Conservation (phyloP, 2,113 vertebrate genomes). For the Pycnonotus jocosus region DNA sequence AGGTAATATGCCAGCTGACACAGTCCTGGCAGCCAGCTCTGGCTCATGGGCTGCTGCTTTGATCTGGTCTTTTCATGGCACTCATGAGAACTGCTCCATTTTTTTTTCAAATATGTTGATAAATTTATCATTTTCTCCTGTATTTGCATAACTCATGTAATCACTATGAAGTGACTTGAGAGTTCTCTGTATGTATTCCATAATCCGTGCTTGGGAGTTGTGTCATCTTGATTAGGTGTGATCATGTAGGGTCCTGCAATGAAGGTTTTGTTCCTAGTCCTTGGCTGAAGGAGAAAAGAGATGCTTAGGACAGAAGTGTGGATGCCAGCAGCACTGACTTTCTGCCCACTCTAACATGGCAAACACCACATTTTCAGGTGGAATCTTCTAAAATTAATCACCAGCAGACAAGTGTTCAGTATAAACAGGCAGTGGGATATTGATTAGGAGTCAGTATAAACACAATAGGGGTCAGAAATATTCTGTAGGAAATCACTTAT, state of each 20-base stretch:
- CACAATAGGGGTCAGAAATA: not conserved
- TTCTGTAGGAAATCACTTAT: not conserved
- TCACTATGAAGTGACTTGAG: not conserved
- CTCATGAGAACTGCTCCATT: not conserved
- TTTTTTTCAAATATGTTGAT: slow-evolving; percentile 24
- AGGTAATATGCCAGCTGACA: slow-evolving; percentile 27
- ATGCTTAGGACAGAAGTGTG: not conserved
- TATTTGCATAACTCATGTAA: slow-evolving; percentile 2
- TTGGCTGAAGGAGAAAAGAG: not conserved
- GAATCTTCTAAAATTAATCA: not conserved
- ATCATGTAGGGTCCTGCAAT: not conserved
- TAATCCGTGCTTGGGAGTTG: slow-evolving; percentile 29
- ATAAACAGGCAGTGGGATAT: not conserved
- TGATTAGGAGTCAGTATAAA: not conserved
- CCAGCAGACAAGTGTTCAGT: not conserved
- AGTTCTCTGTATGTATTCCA: not conserved
- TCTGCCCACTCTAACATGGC: not conserved
- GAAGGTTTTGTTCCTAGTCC: slow-evolving; percentile 5
- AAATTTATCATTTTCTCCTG: slow-evolving; percentile 16
- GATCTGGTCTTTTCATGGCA: slow-evolving; percentile 19
- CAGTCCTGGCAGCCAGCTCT: slow-evolving; percentile 6
- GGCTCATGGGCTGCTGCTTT: slow-evolving; percentile 25
- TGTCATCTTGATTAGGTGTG: slow-evolving; percentile 52
- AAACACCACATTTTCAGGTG: not conserved
- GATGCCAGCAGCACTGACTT: not conserved